phyloP scores from a whole-genome alignment of 2,113 vertebrate genomes.

The Mohoua ochrocephala region DNA sequence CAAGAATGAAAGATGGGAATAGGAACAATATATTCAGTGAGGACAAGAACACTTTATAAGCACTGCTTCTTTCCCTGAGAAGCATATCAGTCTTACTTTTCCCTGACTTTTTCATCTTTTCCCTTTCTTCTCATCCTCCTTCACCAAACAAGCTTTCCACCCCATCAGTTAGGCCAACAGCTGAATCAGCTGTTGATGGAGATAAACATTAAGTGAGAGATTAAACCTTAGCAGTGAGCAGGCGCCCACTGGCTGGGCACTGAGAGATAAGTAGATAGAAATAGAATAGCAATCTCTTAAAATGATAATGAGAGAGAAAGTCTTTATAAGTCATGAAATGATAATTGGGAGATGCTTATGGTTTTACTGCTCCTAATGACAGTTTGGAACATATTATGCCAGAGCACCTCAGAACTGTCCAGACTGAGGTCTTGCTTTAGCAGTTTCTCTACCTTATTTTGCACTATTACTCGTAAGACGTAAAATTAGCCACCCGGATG shows the following conservation, averaged over 20 bases:
- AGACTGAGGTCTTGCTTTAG: neutral
- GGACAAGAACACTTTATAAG: neutral
- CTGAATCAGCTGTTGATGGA: neutral
- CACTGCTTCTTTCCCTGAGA: neutral
- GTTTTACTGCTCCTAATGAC: neutral
- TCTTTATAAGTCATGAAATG: neutral
- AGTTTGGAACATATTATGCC: neutral
- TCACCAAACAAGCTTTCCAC: neutral
- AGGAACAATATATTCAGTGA: neutral
- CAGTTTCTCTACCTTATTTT: neutral
- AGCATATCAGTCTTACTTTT: neutral
- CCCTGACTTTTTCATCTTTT: neutral
- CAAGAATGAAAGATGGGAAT: neutral
- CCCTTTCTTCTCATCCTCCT: neutral
- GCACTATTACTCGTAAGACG: neutral
- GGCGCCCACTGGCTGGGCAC: neutral
- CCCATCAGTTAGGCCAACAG: neutral
- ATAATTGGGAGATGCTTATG: neutral
- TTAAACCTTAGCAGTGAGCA: neutral
- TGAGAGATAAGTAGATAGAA: neutral
- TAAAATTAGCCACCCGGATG: neutral
- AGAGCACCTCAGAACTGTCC: neutral
- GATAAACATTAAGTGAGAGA: neutral
- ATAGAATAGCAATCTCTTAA: neutral
- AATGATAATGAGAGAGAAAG: neutral